Percentiles rank a stretch among this genome's conserved stretches.
These are phyloP conservation scores for Schizopygopsis malacanthus DNA, from an alignment of 2,797 vertebrate species.

Conservation along the genomic window DNA sequence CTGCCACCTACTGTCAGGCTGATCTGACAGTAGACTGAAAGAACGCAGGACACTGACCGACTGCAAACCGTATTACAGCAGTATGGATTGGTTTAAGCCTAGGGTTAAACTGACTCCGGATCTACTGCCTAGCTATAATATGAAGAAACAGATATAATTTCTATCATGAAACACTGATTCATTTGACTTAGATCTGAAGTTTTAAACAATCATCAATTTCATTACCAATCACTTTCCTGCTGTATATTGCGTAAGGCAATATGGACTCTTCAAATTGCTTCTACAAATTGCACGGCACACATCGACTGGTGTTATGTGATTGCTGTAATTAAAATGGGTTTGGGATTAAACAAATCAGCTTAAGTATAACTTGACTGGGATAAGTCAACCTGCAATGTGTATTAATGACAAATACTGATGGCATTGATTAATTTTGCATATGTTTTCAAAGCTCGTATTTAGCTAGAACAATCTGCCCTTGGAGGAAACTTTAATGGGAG, in stretches of 20 bases:
- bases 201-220: not conserved
- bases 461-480: conserved; percentile 39
- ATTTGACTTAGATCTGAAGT: not conserved
- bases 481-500: conserved; percentile 12
- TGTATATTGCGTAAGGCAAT: not conserved
- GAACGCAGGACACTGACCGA: not conserved
- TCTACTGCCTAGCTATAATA: not conserved
- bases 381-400: conserved; percentile 40
- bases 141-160: not conserved
- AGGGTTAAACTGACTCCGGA: not conserved
- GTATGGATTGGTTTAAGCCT: not conserved
- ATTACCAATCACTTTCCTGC: conserved; percentile 26
- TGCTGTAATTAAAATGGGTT: conserved; percentile 64
- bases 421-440: conserved; percentile 34
- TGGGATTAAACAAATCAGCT: conserved; percentile 64
- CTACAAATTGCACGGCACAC: conserved; percentile 33
- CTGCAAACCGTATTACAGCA: not conserved
- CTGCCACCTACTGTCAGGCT: conserved; percentile 88
- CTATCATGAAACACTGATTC: not conserved
- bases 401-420: conserved; percentile 33
- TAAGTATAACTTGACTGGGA: conserved; percentile 55
- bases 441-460: conserved; percentile 18
- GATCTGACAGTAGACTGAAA: conserved; percentile 18
- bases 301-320: conserved; percentile 47
- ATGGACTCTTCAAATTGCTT: not conserved